Evolutionary conservation across 2,888 invertebrate genomes (phyloP), one percentile per base, ranked within the genome.

Genomic region (Caradrina kadenii): DNA sequence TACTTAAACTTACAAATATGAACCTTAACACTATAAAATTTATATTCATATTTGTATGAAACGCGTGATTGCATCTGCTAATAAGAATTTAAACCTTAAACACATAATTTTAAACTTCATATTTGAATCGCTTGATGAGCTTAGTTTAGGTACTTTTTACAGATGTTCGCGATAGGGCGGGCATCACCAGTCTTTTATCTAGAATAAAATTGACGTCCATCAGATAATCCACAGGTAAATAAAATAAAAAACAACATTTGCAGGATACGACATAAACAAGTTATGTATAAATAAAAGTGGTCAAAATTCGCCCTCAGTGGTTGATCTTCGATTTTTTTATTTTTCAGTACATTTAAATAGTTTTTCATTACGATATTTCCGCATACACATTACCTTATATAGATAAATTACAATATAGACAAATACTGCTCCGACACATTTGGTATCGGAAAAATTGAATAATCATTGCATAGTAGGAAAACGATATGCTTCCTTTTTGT

Each of bases 371-470:
- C 11, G 19, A 42, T 63, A 49, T 39, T 42, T 76, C 49, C 21
- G 42, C 7, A 52, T 77, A 71, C 50, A 74, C 48, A 61, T 56
- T 58, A 77, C 53, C 21, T 53, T 77, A 72, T 13, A n/a, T 62
- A 61, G 21, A 64, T 61, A 63, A 58, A 59, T 64, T 53, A 58
- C n/a, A 63, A 67, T 77, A 63, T 15, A 64, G 42, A 72, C 52
- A 19, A 63, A 55, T 71, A 71, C 52, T 63, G 15, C 31, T 60
- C 56, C 15, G 26, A 55, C 52, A 55, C n/a, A 54, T 21, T 59
- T 22, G 1, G 11, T 49, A 63, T 63, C 35, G 21, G 19, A 52
- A 19, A 66, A 49, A 35, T 63, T 6, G 10, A 70, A 55, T 69
- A 54, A 56, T 50, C 70, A 54, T 17, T 31, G 58, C 42, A 26